Conservation (phyloP, 2,888 invertebrate species). For the Callyntrura sp. region DNA sequence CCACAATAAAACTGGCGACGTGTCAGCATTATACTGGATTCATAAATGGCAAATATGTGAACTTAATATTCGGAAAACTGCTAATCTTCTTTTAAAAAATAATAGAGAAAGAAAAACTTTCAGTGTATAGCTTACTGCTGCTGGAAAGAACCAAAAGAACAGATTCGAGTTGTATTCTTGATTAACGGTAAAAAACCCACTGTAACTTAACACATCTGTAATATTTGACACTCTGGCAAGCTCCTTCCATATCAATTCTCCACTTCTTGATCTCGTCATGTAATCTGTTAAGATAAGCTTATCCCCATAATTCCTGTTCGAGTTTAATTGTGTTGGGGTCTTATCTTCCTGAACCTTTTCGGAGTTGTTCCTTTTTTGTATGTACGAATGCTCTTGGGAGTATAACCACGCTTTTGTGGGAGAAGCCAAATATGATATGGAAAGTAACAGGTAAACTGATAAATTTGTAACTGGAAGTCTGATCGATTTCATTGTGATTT, state of each 20-base stretch:
- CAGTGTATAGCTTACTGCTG: slow-evolving; percentile 87
- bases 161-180: slow-evolving; percentile 91
- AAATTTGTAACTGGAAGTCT: background rate
- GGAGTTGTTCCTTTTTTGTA: background rate
- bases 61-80: too few species aligned
- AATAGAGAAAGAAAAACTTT: too few species aligned
- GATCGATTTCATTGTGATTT: background rate
- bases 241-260: slow-evolving; percentile 87
- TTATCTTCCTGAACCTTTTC: background rate
- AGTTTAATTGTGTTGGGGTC: slow-evolving; percentile 46
- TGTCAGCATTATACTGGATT: slow-evolving; percentile 78
- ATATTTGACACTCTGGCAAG: slow-evolving; percentile 84
- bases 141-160: slow-evolving; percentile 97
- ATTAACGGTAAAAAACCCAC: slow-evolving; percentile 94
- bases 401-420: slow-evolving; percentile 57
- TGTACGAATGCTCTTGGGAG: slow-evolving; percentile 64
- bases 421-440: background rate
- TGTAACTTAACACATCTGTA: slow-evolving; percentile 89
- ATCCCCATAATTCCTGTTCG: slow-evolving; percentile 66
- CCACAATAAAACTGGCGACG: slow-evolving; percentile 86
- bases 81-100: too few species aligned
- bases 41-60: too few species aligned
- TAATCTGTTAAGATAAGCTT: slow-evolving; percentile 90
- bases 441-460: background rate
- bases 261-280: slow-evolving; percentile 90